Evolutionary conservation across 2,113 vertebrate genomes (phyloP).

Genomic region (Vireo altiloquus): DNA sequence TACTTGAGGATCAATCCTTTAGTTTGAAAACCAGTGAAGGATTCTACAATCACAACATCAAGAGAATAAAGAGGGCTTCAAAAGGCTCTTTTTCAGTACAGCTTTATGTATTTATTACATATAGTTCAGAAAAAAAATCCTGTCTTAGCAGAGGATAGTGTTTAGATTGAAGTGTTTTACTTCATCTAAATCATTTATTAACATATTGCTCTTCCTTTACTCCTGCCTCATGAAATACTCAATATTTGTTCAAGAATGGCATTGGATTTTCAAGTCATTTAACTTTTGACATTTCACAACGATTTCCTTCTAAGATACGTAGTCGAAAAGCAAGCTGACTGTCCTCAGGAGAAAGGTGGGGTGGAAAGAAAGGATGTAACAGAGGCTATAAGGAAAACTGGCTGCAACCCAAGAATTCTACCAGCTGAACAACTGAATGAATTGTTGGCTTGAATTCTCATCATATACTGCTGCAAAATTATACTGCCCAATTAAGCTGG

Average conservation of each 20-base stretch:
- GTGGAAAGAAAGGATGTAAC: neutral
- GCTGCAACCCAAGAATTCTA: neutral
- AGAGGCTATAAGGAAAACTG: neutral
- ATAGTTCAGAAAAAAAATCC: neutral
- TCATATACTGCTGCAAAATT: slow-evolving; percentile 25
- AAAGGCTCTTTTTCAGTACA: neutral
- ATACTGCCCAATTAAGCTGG: slow-evolving; percentile 25
- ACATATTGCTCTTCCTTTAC: neutral
- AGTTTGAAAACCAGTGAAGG: neutral
- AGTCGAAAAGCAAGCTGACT: neutral
- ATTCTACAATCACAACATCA: neutral
- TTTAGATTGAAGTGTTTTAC: neutral
- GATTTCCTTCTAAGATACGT: neutral
- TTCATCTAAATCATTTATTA: neutral
- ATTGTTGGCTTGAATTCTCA: slow-evolving; percentile 24
- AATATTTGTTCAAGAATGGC: neutral
- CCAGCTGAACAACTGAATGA: slow-evolving; percentile 11
- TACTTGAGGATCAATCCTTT: neutral
- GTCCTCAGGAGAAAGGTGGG: neutral
- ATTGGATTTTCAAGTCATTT: neutral
- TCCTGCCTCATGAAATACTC: neutral
- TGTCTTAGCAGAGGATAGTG: neutral
- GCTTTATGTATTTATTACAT: neutral
- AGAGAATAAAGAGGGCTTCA: neutral
- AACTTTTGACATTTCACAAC: neutral